Conservation (phyloP, 2,888 invertebrate species). For the Clitarchus hookeri region DNA sequence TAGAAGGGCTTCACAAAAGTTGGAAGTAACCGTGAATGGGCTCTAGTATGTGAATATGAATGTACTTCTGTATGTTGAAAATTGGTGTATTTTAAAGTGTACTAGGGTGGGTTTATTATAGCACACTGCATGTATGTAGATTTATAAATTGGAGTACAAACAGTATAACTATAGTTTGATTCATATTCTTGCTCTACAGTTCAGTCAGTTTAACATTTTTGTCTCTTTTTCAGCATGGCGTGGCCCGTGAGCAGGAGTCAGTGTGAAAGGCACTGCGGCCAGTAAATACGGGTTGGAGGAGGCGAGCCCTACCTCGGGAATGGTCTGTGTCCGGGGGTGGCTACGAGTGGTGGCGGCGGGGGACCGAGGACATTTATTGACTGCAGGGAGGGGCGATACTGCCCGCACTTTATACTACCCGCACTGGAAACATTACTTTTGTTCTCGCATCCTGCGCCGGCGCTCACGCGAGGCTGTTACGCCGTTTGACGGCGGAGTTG, state of each 20-base stretch:
- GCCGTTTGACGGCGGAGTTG: not conserved
- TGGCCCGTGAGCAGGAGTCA: not conserved
- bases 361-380: not conserved
- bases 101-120: too few relatives aligned
- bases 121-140: too few relatives aligned
- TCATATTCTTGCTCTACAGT: too few relatives aligned
- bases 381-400: not conserved
- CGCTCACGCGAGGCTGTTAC: not conserved
- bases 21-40: too few relatives aligned
- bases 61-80: too few relatives aligned
- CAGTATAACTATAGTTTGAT: too few relatives aligned
- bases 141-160: too few relatives aligned
- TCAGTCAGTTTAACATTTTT: too few relatives aligned
- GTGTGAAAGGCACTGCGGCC: not conserved
- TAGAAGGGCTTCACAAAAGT: too few relatives aligned
- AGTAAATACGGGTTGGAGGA: not conserved
- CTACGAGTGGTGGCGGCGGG: not conserved
- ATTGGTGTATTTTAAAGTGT: too few relatives aligned
- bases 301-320: not conserved
- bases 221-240: not conserved
- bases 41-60: too few relatives aligned
- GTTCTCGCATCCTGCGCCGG: not conserved
- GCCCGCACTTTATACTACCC: not conserved
- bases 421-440: conserved; percentile 14
- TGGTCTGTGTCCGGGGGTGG: not conserved